Base-by-base conservation (phyloP, 1,140 invertebrate genomes). In the Tetragonula clypearis region DNA sequence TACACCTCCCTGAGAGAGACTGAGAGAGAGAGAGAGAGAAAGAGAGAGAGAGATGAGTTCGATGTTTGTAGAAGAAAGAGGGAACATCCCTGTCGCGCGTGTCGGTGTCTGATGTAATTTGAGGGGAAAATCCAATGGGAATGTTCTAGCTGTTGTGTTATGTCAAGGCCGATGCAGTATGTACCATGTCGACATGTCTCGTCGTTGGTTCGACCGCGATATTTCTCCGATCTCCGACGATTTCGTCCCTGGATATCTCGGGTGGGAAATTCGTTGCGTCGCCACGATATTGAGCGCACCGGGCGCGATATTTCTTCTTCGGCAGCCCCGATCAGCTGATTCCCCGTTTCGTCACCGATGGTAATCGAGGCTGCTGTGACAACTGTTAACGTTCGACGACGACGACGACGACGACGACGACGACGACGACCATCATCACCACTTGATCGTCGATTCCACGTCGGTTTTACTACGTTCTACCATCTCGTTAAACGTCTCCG, bases 91-190 rank as follows among this genome's bases (percentile, higher is more conserved):
- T n/a, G 19, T 53, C 19, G 58, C 65, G 73, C 69, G 82, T 71
- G 74, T 11, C 5, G n/a, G 41, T 49, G 41, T 49, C 41, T 49
- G 41, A 73, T 23, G 2, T 8, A 49, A 41, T 77, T 56, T 5
- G 12, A 49, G 41, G 41, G 41, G 15, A 56, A 23, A 19, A 69
- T 5, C 19, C 1, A 8, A 35, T 60, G 26, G 9, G 26, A 4
- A 19, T 30, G 30, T 21, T 53, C 49, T 65, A 74, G 15, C 23
- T 15, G 12, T 76, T 12, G 68, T 66, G 65, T 62, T n/a, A 76
- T 88, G 84, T 89, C 88, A 89, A 89, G 88, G 88, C 78, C 84
- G 87, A 88, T 89, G 87, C 88, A 68, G 87, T 82, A 77, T 62
- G 58, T 21, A n/a, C 80, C 26, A 4, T 15, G 49, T 79, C 75